Conservation (phyloP, 2,797 vertebrate genomes). For the Glossophaga mutica region DNA sequence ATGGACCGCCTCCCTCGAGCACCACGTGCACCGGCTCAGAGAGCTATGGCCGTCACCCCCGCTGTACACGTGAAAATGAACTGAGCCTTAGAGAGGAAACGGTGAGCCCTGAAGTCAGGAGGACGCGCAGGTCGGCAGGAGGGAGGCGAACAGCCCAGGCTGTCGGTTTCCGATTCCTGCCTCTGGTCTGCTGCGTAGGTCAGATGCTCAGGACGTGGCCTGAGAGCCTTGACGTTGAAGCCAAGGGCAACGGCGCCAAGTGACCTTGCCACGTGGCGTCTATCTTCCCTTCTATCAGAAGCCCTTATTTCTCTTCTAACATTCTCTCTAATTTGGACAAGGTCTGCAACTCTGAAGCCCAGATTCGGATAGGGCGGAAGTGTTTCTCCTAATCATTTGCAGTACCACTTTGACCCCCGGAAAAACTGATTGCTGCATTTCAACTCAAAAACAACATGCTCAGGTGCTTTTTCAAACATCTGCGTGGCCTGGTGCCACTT, state of each 20-base stretch:
- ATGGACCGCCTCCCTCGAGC: background rate
- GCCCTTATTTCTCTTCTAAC: background rate
- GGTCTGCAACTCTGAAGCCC: background rate
- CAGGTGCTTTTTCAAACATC: background rate
- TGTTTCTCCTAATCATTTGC: background rate
- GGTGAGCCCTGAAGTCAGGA: background rate
- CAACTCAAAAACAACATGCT: background rate
- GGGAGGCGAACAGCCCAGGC: background rate
- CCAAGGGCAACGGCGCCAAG: background rate
- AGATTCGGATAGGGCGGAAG: background rate
- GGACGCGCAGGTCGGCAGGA: background rate
- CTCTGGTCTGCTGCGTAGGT: background rate
- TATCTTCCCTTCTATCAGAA: background rate
- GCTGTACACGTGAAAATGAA: background rate
- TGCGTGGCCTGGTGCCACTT: rapidly evolving
- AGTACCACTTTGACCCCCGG: background rate
- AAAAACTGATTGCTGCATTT: background rate
- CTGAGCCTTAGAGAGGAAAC: background rate
- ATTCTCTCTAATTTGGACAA: background rate
- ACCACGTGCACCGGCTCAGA: background rate
- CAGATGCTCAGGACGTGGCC: background rate
- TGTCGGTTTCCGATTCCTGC: background rate
- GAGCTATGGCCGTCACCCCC: background rate
- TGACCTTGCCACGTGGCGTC: background rate
- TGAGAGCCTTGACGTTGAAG: background rate